A percentile compares a stretch with the other conserved stretches of the same genome.
These are phyloP conservation scores for Phycodurus eques DNA, from an alignment of 2,113 vertebrate species.

Conservation along the genomic window DNA sequence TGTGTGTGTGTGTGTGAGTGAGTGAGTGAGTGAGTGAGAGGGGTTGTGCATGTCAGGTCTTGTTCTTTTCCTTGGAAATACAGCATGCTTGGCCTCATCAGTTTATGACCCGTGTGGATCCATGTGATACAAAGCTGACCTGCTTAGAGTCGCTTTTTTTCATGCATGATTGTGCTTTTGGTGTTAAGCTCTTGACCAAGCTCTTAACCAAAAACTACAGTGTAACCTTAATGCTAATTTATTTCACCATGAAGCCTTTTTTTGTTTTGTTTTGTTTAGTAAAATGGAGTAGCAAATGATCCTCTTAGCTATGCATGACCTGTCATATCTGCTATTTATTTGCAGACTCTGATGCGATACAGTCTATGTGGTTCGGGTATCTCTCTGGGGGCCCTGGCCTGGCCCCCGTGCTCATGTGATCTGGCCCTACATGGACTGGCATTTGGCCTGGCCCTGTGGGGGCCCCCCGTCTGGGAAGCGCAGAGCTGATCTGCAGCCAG, in stretches of 20 bases:
- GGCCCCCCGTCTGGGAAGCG: constrained; percentile 59
- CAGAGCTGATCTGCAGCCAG: constrained; percentile 70
- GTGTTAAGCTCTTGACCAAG: constrained; percentile 17
- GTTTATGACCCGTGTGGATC: constrained; percentile 27
- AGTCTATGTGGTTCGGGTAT: constrained; percentile 49
- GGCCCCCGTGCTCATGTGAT: constrained; percentile 70
- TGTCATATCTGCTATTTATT: constrained; percentile 67
- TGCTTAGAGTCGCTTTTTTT: constrained; percentile 18
- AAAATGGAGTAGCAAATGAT: constrained; percentile 10
- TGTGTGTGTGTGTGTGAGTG: constrained; percentile 28
- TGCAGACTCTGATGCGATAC: constrained; percentile 57
- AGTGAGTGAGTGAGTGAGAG: constrained; percentile 29
- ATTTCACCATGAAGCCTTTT: constrained; percentile 23
- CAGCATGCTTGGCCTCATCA: constrained; percentile 22
- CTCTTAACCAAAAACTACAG: neutral
- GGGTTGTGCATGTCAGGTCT: neutral
- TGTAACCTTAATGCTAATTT: constrained; percentile 24
- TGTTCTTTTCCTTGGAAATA: neutral
- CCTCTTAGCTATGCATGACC: constrained; percentile 47
- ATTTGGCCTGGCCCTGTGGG: constrained; percentile 68
- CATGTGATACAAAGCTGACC: constrained; percentile 17
- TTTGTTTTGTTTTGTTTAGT: constrained; percentile 12
- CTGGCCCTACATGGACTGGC: constrained; percentile 78
- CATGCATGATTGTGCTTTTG: constrained; percentile 22
- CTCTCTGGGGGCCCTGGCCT: constrained; percentile 48